Evolutionary conservation across 2,113 vertebrate genomes (phyloP), one percentile per base, ranked within the genome.

Genomic region (Cololabis saira): DNA sequence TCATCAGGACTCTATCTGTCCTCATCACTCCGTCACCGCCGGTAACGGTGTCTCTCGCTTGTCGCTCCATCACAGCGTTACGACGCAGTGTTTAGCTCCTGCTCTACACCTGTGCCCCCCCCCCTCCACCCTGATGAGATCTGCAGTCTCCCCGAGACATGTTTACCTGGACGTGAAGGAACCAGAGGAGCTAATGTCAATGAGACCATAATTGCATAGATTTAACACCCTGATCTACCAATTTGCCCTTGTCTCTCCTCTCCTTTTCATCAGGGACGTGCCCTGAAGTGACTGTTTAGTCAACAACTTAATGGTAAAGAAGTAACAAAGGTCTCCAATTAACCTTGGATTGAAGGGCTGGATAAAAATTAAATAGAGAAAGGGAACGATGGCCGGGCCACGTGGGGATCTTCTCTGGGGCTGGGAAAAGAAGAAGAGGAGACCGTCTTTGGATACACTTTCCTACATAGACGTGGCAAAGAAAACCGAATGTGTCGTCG

Each of bases 261-360:
- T 84, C 49, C 60, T 77, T 87, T 81, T 77, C 71, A 82, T 81
- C 76, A 57, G 54, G 24, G 66, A 78, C 59, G 48, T 62, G 22
- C 75, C 83, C 72, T 3, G 24, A 18, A 69, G 77, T 56, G 33
- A 68, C 51, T 9, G 49, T 59, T 47, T 54, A 75, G 80, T 83
- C 84, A 85, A 67, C 75, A 41, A 74, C 76, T n/a, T 87, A 87
- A 89, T 88, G 73, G 76, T 66, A 71, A 85, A 59, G 80, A 69
- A 79, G 81, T 69, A 78, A 87, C 79, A 80, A 79, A 85, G 72
- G 56, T 72, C 67, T 74, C 61, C 82, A 90, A 91, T 90, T 79
- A 69, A 49, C 55, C 82, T 83, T 70, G 66, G 85, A 84, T 78
- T 80, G 69, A 86, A 75, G 61, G 80, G 82, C 80, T 86, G 79